Conservation (phyloP, 2,888 invertebrate species). For the Epinotia nisella region DNA sequence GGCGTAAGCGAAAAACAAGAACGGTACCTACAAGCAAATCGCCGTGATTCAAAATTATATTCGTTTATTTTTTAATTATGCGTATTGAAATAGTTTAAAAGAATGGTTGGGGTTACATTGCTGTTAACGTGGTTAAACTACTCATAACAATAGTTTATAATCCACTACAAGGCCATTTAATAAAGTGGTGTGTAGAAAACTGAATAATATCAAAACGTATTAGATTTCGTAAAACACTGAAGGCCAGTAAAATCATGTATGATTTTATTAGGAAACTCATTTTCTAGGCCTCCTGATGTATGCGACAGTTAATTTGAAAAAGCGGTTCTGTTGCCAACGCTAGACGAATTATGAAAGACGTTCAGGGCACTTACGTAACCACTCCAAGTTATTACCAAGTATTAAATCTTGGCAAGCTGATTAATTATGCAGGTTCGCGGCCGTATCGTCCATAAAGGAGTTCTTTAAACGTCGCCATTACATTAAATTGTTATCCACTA, state of each 20-base stretch:
- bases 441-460: constrained; percentile 70
- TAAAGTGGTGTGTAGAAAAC: neutral
- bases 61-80: constrained; percentile 48
- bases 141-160: neutral
- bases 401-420: constrained; percentile 50
- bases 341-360: constrained; percentile 27
- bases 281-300: neutral
- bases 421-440: constrained; percentile 71
- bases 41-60: constrained; percentile 57
- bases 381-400: constrained; percentile 44
- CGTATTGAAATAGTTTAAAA: constrained; percentile 46
- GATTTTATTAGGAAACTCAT: neutral
- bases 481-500: constrained; percentile 77
- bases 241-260: neutral
- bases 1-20: constrained; percentile 58
- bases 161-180: no score
- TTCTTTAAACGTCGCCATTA: constrained; percentile 74
- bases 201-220: neutral
- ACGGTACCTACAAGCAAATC: constrained; percentile 53
- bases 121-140: neutral
- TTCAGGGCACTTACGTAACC: constrained; percentile 35
- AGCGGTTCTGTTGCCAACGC: neutral
- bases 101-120: no score
- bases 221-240: neutral
- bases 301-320: constrained; percentile 14